Evolutionary conservation across 2,113 vertebrate species (phyloP).

Genomic region (Heteronetta atricapilla): DNA sequence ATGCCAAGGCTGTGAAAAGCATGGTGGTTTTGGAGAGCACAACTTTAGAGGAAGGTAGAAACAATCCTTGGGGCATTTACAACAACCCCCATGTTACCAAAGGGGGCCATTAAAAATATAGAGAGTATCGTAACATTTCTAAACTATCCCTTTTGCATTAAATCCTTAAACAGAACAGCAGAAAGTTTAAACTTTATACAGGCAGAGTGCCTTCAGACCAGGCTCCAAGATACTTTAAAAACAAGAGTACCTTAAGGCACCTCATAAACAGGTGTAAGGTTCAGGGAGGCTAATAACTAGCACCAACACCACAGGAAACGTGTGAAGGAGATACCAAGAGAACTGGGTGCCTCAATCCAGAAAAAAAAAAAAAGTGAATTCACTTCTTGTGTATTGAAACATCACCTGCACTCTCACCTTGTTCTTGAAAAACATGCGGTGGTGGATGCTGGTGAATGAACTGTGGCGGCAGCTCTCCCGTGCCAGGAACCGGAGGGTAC

Average conservation of each 20-base stretch:
- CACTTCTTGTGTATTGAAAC: background rate
- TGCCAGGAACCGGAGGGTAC: constrained; percentile 69
- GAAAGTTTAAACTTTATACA: background rate
- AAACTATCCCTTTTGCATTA: background rate
- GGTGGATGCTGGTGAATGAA: constrained; percentile 77
- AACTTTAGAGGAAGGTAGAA: background rate
- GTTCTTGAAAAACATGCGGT: constrained; percentile 77
- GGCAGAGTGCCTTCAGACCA: background rate
- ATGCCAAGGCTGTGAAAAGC: background rate
- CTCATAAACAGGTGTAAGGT: too few species aligned
- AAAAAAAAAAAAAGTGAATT: background rate
- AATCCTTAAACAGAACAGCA: background rate
- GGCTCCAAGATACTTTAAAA: rapidly evolving
- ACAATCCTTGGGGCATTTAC: background rate
- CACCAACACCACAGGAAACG: too few species aligned
- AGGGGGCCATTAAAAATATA: background rate
- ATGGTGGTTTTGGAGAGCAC: background rate
- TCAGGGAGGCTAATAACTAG: background rate
- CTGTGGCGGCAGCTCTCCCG: constrained; percentile 73
- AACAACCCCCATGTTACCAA: background rate
- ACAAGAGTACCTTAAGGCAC: background rate
- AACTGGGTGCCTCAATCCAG: rapidly evolving
- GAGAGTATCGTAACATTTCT: background rate
- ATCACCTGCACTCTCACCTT: constrained; percentile 57
- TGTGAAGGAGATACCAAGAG: background rate